Conservation (phyloP, 1,140 invertebrate species). For the Lutraria rhynchaena region DNA sequence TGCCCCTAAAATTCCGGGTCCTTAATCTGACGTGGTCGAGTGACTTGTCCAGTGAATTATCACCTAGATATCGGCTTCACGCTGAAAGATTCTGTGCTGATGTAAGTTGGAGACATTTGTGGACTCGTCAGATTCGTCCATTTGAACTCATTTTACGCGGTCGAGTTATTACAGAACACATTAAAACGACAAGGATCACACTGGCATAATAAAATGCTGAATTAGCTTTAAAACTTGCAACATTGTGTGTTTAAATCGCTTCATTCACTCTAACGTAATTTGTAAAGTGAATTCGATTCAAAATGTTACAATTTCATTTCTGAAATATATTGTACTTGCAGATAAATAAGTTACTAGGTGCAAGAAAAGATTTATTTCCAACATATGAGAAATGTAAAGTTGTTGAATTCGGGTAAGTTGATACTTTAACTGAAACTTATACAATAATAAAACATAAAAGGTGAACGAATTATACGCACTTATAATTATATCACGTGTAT, state of each 20-base stretch:
- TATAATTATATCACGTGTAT: too few species aligned
- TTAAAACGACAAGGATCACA: background rate
- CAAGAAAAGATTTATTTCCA: constrained; percentile 43
- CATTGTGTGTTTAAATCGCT: too few species aligned
- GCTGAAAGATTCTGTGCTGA: constrained; percentile 54
- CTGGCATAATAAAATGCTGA: background rate
- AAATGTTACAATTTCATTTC: too few species aligned
- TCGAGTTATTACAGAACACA: background rate
- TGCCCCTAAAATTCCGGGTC: constrained; percentile 51
- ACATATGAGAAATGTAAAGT: constrained; percentile 59
- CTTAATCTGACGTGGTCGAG: constrained; percentile 52
- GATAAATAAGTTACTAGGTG: constrained; percentile 45
- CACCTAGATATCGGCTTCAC: constrained; percentile 42
- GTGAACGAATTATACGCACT: too few species aligned
- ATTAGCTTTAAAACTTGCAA: too few species aligned
- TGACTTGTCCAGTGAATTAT: constrained; percentile 22
- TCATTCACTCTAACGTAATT: too few species aligned
- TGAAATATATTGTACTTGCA: constrained; percentile 9
- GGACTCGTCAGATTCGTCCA: background rate
- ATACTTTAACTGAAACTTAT: background rate
- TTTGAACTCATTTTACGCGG: background rate
- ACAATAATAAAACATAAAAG: too few species aligned
- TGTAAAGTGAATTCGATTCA: too few species aligned
- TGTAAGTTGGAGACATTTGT: constrained; percentile 39
- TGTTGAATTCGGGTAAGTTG: constrained; percentile 48